Evolutionary conservation across 2,888 invertebrate species (phyloP).

Genomic region (Agrenia bidenticulata): DNA sequence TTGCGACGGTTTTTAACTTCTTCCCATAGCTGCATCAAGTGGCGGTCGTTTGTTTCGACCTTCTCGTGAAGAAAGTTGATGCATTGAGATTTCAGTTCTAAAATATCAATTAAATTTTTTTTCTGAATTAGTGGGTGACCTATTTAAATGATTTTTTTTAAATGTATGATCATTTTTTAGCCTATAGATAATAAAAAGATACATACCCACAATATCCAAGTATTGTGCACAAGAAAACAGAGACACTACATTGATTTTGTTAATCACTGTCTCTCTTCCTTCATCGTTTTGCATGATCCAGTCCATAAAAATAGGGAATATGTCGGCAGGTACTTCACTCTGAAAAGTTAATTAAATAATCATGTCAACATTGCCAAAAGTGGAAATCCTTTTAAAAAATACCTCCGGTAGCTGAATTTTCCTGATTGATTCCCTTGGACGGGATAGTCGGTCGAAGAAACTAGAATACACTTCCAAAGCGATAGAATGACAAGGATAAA

Average conservation of each 20-base stretch:
- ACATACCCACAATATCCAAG: slow-evolving; percentile 36
- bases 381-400: neutral
- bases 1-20: slow-evolving; percentile 33
- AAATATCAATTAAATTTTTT: no score
- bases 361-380: neutral
- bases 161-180: no score
- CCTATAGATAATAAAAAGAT: neutral
- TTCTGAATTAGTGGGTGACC: no score
- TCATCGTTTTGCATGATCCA: slow-evolving; percentile 47
- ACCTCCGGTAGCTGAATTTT: slow-evolving; percentile 46
- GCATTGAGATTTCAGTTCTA: slow-evolving; percentile 43
- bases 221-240: slow-evolving; percentile 38
- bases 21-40: slow-evolving; percentile 43
- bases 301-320: slow-evolving; percentile 47
- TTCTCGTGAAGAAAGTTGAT: slow-evolving; percentile 37
- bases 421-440: slow-evolving; percentile 37
- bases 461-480: slow-evolving; percentile 45
- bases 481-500: slow-evolving; percentile 47
- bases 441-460: slow-evolving; percentile 43
- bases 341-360: slow-evolving; percentile 1
- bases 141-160: no score
- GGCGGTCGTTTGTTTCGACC: slow-evolving; percentile 37
- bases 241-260: slow-evolving; percentile 38
- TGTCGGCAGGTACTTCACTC: slow-evolving; percentile 29
- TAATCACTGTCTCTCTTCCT: slow-evolving; percentile 27